Percentiles rank a stretch among this genome's conserved stretches.
Conservation (phyloP, 2,113 vertebrate genomes). For the Myotis lucifugus region DNA sequence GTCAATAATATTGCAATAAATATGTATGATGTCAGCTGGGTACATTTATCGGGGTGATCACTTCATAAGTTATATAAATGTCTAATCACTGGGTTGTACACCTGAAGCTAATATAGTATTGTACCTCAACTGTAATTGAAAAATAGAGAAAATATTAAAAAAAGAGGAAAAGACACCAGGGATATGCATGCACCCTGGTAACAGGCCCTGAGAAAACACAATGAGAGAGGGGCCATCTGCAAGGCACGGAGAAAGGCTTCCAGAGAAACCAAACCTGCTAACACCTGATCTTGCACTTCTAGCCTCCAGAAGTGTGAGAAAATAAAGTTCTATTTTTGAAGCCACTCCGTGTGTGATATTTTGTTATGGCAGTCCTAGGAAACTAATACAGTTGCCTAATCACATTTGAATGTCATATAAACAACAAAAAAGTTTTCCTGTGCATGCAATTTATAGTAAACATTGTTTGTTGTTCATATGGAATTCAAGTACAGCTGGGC, state of each 20-base stretch:
- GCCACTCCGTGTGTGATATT: fast-evolving
- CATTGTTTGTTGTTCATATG: no score
- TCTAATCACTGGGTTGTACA: neutral
- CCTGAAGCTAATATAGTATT: neutral
- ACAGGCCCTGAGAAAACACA: neutral
- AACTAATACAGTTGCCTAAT: no score
- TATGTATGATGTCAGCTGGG: neutral
- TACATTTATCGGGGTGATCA: neutral
- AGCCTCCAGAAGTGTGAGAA: neutral
- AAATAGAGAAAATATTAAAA: neutral
- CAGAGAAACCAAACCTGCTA: neutral
- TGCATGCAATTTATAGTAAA: neutral
- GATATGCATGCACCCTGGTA: neutral
- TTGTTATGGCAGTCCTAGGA: neutral
- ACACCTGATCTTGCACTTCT: neutral
- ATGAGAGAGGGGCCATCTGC: no score
- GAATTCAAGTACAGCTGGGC: neutral
- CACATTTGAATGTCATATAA: neutral
- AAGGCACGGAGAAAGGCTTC: neutral
- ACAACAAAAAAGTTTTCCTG: neutral
- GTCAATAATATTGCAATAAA: neutral
- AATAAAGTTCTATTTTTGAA: neutral
- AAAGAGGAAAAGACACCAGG: neutral
- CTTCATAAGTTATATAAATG: neutral
- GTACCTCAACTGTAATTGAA: neutral